Percentiles rank a stretch among this genome's conserved stretches.
phyloP scores from a whole-genome alignment of 1,140 invertebrate genomes.

The Drosophila suzukii region DNA sequence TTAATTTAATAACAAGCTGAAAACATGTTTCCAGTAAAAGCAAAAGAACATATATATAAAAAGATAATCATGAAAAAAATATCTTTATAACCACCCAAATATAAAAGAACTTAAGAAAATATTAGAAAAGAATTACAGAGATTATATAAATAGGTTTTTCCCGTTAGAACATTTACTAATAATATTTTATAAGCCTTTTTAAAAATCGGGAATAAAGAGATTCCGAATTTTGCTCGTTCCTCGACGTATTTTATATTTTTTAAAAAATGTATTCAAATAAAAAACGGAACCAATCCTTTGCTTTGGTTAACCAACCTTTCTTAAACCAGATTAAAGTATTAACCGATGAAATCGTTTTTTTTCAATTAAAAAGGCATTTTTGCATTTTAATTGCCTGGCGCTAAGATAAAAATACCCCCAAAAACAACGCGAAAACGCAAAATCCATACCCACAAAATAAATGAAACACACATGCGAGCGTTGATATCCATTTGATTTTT shows the following conservation, averaged over 20 bases:
- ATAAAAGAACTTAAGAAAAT: background rate
- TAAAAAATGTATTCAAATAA: too few relatives aligned
- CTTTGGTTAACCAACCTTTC: background rate
- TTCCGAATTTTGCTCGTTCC: too few relatives aligned
- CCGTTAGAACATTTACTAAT: too few relatives aligned
- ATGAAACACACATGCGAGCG: conserved; percentile 61
- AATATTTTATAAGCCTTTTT: too few relatives aligned
- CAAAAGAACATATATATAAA: conserved; percentile 56
- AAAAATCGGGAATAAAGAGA: too few relatives aligned
- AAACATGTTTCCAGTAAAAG: conserved; percentile 72
- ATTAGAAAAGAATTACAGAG: too few relatives aligned
- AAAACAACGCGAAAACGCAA: conserved; percentile 30
- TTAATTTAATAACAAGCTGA: conserved; percentile 79
- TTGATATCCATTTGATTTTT: conserved; percentile 69
- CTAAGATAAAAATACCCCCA: conserved; percentile 64
- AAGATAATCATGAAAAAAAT: background rate
- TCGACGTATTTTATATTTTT: too few relatives aligned
- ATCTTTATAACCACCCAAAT: background rate
- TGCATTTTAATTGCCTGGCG: conserved; percentile 73
- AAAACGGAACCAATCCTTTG: background rate
- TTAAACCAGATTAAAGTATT: conserved; percentile 17
- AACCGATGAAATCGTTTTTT: conserved; percentile 23
- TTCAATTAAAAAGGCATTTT: conserved; percentile 72
- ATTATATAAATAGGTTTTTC: too few relatives aligned
- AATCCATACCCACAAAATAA: conserved; percentile 10